Percentiles rank a stretch among this genome's conserved stretches.
Evolutionary conservation across 64 coral and sea anemone genomes (phyloP).

Genomic region (Actinia tenebrosa): DNA sequence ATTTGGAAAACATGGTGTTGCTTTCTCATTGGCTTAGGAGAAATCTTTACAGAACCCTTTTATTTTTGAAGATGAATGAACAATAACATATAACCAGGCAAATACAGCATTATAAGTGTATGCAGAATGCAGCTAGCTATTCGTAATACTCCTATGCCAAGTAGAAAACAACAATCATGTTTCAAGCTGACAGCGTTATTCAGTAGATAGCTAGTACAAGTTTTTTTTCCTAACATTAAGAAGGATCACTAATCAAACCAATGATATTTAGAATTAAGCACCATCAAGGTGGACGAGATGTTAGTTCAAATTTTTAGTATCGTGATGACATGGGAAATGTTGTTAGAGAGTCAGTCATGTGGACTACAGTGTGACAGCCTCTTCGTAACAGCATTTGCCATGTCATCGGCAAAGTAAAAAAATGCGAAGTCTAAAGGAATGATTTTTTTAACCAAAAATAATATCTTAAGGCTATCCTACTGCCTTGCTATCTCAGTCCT

Average conservation of each 20-base stretch:
- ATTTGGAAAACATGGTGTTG: conserved; percentile 6
- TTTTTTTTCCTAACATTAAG: not conserved
- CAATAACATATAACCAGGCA: not conserved
- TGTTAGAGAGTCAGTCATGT: not conserved
- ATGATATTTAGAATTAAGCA: not conserved
- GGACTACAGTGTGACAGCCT: not conserved
- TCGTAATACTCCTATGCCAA: conserved; percentile 3
- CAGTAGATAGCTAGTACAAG: not conserved
- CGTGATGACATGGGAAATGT: not conserved
- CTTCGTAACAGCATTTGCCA: not conserved
- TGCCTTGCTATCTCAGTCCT: not conserved
- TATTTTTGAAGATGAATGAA: not conserved
- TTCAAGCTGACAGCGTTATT: not conserved
- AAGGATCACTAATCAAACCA: not conserved
- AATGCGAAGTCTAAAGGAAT: not conserved
- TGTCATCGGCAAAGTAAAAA: not conserved
- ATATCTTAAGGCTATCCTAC: conserved; percentile 2
- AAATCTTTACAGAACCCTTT: not conserved
- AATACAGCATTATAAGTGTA: conserved; percentile 1
- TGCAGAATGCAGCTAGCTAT: conserved; percentile 9
- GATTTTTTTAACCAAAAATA: conserved; percentile 23
- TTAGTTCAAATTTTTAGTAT: not conserved
- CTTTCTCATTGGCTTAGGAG: not conserved
- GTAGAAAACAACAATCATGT: not conserved
- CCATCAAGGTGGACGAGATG: not conserved